These are phyloP conservation scores for Spea multiplicata DNA, from an alignment of 2,113 vertebrate species.

Conservation along the genomic window DNA sequence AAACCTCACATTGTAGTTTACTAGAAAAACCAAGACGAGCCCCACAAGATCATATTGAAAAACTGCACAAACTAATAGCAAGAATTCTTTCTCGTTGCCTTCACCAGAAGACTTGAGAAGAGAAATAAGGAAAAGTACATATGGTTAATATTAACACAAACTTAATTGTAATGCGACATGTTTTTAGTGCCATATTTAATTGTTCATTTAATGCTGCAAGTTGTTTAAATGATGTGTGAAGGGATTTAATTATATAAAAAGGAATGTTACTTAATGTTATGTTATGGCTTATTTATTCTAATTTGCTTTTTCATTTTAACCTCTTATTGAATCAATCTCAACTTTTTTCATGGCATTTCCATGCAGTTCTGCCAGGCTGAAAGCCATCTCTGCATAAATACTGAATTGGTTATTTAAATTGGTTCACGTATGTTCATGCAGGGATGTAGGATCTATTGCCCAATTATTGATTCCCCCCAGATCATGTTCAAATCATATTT, in stretches of 20 bases:
- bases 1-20: too few species aligned
- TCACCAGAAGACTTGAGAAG: not conserved
- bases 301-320: conserved; percentile 27
- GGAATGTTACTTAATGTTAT: conserved; percentile 34
- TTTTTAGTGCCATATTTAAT: conserved; percentile 31
- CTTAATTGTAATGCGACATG: conserved; percentile 1
- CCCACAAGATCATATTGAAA: too few species aligned
- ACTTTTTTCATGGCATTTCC: too few species aligned
- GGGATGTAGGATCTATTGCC: too few species aligned
- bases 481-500: too few species aligned
- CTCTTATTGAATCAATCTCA: not conserved
- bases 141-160: conserved; percentile 9
- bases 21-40: too few species aligned
- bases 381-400: not conserved
- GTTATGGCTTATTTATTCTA: conserved; percentile 42
- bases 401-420: too few species aligned
- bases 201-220: conserved; percentile 31
- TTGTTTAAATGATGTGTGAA: conserved; percentile 43
- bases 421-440: too few species aligned
- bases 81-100: not conserved
- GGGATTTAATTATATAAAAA: conserved; percentile 31
- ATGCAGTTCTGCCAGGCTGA: too few species aligned
- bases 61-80: too few species aligned
- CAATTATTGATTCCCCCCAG: too few species aligned
- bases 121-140: not conserved